Evolutionary conservation across 37 sponge, comb jelly and placozoan genomes (phyloP), one percentile per base, ranked within the genome.

Genomic region (Crambe crambe): DNA sequence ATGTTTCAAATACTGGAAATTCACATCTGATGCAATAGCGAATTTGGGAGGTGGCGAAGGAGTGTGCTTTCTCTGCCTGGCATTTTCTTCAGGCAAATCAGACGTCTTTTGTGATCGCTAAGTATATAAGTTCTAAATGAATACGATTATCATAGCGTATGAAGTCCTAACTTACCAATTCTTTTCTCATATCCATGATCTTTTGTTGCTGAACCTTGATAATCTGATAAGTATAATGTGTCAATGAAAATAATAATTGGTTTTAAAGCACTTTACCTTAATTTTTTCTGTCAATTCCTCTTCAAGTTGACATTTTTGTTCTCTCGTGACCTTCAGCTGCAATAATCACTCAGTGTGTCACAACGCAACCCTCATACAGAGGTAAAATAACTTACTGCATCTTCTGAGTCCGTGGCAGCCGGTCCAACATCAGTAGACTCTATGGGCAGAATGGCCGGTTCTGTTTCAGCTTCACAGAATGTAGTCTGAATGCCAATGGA

Each of bases 111-210:
- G 61, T n/a, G 17, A 60, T 25, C 61, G 23, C 61, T 60, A 22
- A 60, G 25, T 26, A n/a, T 20, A 60, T 30, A 42, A 47, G 26
- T 27, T 35, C 22, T 18, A 63, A 1, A 42, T 64, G 34, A 57
- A 58, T n/a, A 25, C 2, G 60, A 26, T 57, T 58, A 35, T 31
- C 18, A 8, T 17, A 60, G 17, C 3, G 6, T 60, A 60, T 60
- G 27, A 23, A 47, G 51, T 68, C n/a, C 35, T 18, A 17, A 26
- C 80, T 78, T 62, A 88, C 93, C 67, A 88, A 66, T 85, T 85
- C 90, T 56, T 89, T 93, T 61, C 74, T 93, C 82, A 93, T 58
- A 43, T 93, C 93, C 4, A 79, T 66, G 64, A 93, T 85, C 60
- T 85, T 93, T 63, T 88, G 93, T 56, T 89, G 93, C 64, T 89